These are phyloP conservation scores for Caenorhabditis drosophilae DNA, from an alignment of 2,888 invertebrate genomes.

Conservation along the genomic window DNA sequence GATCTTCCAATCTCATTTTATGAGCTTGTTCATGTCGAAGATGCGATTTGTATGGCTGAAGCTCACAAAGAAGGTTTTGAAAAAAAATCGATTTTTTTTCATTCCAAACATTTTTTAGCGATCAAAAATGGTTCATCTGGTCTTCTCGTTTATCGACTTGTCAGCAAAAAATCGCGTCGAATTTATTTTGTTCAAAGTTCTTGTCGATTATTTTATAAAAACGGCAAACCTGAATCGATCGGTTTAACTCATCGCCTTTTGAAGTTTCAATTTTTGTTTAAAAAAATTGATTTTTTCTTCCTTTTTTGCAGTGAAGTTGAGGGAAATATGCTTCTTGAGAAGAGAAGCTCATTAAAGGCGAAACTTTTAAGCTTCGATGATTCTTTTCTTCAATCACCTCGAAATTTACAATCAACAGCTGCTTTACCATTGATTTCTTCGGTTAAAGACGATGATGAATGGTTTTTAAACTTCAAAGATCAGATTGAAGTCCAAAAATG, in stretches of 20 bases:
- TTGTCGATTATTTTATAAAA: constrained; percentile 95
- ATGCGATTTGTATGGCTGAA: constrained; percentile 93
- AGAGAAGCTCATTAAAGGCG: constrained; percentile 77
- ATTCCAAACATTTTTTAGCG: constrained; percentile 77
- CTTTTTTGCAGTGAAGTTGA: constrained; percentile 86
- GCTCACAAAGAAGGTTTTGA: constrained; percentile 91
- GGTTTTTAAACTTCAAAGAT: neutral
- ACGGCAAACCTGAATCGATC: constrained; percentile 98
- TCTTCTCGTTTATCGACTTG: constrained; percentile 96
- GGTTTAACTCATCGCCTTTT: constrained; percentile 97
- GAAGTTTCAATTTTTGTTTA: constrained; percentile 76
- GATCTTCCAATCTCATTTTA: constrained; percentile 73
- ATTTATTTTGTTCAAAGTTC: constrained; percentile 99
- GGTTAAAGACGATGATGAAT: constrained; percentile 26
- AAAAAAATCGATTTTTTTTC: neutral
- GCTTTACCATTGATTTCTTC: constrained; percentile 39
- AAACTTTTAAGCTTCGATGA: constrained; percentile 68
- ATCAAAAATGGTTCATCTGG: constrained; percentile 98
- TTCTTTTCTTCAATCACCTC: constrained; percentile 66
- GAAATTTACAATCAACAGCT: constrained; percentile 51
- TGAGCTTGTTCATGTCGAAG: constrained; percentile 95
- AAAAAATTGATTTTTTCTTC: no score
- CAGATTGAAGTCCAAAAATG: neutral
- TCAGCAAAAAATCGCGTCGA: constrained; percentile 75
- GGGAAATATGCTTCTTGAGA: constrained; percentile 92